Evolutionary conservation across 2,888 invertebrate species (phyloP).

Genomic region (Acanthosepion pharaonis): DNA sequence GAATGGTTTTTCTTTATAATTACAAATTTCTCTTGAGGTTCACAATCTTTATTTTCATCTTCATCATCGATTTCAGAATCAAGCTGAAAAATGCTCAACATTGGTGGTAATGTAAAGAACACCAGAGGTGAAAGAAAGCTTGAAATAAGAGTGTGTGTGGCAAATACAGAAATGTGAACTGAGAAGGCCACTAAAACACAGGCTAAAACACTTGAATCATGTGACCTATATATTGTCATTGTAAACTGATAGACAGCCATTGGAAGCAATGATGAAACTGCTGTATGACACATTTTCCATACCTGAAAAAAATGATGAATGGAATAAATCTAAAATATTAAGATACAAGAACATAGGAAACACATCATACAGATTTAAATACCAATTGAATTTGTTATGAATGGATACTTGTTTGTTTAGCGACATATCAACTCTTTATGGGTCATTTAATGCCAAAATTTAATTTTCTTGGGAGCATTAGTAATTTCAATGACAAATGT

Average conservation of each 20-base stretch:
- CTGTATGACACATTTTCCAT: conserved; percentile 58
- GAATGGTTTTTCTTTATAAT: neutral
- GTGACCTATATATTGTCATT: conserved; percentile 53
- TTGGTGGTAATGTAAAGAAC: conserved; percentile 52
- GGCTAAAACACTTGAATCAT: conserved; percentile 59
- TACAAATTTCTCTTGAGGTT: neutral
- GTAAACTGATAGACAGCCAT: conserved; percentile 59
- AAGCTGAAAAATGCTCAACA: conserved; percentile 47
- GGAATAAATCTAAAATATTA: neutral
- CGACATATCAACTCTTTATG: too few species aligned
- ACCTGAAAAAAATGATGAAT: conserved; percentile 60
- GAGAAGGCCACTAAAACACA: conserved; percentile 61
- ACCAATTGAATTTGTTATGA: too few species aligned
- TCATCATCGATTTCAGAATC: neutral
- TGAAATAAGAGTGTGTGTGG: conserved; percentile 68
- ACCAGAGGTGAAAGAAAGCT: conserved; percentile 63
- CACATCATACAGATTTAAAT: too few species aligned
- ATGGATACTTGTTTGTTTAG: too few species aligned
- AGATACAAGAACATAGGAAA: neutral
- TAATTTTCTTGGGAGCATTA: too few species aligned
- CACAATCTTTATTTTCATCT: neutral
- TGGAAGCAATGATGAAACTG: conserved; percentile 60
- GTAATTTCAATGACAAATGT: too few species aligned
- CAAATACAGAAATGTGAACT: conserved; percentile 60
- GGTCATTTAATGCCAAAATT: too few species aligned